These are phyloP conservation scores for Sylvilagus bachmani DNA, from an alignment of 2,113 vertebrate species.

Conservation along the genomic window DNA sequence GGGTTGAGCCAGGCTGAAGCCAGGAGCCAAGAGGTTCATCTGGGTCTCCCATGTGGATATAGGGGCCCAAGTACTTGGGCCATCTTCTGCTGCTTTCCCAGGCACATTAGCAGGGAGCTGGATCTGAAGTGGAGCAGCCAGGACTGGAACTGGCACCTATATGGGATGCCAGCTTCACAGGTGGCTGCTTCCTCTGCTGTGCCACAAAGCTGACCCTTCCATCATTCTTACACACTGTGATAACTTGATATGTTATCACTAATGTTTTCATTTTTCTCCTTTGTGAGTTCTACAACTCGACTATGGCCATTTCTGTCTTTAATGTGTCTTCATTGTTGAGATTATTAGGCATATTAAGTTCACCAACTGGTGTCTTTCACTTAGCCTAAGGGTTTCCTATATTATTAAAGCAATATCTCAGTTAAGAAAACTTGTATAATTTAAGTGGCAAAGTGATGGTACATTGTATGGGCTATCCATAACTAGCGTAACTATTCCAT, in stretches of 20 bases:
- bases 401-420: slow-evolving; percentile 6
- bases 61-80: too few species aligned
- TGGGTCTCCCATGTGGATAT: too few species aligned
- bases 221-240: slow-evolving; percentile 11
- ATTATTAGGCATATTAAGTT: slow-evolving; percentile 31
- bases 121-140: too few species aligned
- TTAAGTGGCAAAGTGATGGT: slow-evolving; percentile 40
- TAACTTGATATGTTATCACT: background rate
- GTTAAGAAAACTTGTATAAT: background rate
- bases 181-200: too few species aligned
- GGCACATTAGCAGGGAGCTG: too few species aligned
- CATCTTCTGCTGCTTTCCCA: too few species aligned
- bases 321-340: slow-evolving; percentile 43
- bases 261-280: slow-evolving; percentile 26
- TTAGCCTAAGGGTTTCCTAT: background rate
- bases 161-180: too few species aligned
- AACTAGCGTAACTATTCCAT: slow-evolving; percentile 31
- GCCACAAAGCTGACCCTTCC: background rate
- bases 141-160: too few species aligned
- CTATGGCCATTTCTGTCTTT: slow-evolving; percentile 47
- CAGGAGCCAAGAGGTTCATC: too few species aligned
- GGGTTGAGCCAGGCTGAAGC: too few species aligned
- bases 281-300: slow-evolving; percentile 13
- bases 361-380: background rate
- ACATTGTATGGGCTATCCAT: background rate